Evolutionary conservation across 2,888 invertebrate genomes (phyloP).

Genomic region (Hypsopygia costalis): DNA sequence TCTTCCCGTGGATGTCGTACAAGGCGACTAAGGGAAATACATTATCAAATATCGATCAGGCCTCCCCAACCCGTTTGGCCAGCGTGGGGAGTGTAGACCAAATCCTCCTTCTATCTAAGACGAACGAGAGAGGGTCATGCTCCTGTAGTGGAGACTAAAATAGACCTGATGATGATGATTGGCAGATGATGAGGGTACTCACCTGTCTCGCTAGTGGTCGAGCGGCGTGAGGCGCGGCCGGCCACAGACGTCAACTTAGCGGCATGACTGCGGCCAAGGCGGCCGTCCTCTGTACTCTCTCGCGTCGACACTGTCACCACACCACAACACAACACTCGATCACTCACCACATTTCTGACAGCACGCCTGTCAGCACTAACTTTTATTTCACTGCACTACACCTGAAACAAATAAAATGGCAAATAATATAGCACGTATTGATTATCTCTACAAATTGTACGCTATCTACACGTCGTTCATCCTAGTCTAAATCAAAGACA

Average conservation of each 20-base stretch:
- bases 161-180: too few relatives aligned
- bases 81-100: too few relatives aligned
- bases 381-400: constrained; percentile 49
- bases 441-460: too few relatives aligned
- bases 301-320: constrained; percentile 19
- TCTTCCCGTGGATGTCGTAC: too few relatives aligned
- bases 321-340: constrained; percentile 28
- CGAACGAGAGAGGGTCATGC: too few relatives aligned
- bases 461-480: too few relatives aligned
- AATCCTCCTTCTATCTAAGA: too few relatives aligned
- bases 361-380: constrained; percentile 29
- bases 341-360: constrained; percentile 37
- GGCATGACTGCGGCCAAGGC: constrained; percentile 50
- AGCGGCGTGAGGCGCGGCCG: constrained; percentile 73
- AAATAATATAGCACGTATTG: neutral
- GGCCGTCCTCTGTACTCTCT: constrained; percentile 30
- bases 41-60: too few relatives aligned
- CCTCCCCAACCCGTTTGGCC: too few relatives aligned
- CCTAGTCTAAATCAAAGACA: too few relatives aligned
- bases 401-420: constrained; percentile 46
- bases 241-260: constrained; percentile 72
- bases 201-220: constrained; percentile 59
- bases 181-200: constrained; percentile 7
- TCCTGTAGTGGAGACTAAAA: too few relatives aligned
- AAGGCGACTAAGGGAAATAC: too few relatives aligned